Percentiles rank a stretch among this genome's conserved stretches.
These are phyloP conservation scores for Odontesthes bonariensis DNA, from an alignment of 2,113 vertebrate genomes.

Conservation along the genomic window DNA sequence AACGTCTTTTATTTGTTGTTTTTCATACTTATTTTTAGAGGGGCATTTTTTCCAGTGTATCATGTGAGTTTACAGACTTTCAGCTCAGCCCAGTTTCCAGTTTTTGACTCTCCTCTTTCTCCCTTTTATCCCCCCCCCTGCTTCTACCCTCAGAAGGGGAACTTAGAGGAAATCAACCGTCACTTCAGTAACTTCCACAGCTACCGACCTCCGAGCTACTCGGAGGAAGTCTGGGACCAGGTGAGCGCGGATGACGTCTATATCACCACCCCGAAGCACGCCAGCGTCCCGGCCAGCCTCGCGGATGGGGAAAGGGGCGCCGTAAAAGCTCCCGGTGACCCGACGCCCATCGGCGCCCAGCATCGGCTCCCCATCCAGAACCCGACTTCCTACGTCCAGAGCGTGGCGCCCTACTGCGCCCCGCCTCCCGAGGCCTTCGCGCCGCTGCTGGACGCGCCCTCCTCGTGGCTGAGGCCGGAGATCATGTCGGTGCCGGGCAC, in stretches of 20 bases:
- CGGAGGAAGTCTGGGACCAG: slow-evolving; percentile 70
- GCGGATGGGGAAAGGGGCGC: background rate
- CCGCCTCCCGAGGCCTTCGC: background rate
- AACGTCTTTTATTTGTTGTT: no score
- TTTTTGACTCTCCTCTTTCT: no score
- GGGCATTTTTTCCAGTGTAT: no score
- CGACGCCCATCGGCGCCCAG: background rate
- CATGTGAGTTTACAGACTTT: no score
- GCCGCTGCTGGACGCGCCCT: background rate
- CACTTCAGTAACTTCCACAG: slow-evolving; percentile 80
- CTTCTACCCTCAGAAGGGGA: slow-evolving; percentile 71
- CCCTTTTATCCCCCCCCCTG: background rate
- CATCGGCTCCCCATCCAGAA: background rate
- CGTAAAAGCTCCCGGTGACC: background rate
- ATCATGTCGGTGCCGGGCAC: slow-evolving; percentile 46
- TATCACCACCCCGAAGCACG: slow-evolving; percentile 1
- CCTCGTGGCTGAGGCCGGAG: slow-evolving; percentile 19
- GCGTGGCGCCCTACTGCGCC: slow-evolving; percentile 31
- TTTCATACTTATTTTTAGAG: no score
- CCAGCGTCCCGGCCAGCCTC: accelerated
- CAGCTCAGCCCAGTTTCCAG: no score
- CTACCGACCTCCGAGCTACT: slow-evolving; percentile 71
- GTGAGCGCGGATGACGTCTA: slow-evolving; percentile 55
- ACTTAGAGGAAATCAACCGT: slow-evolving; percentile 79
- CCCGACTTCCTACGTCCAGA: background rate